Base-by-base conservation (phyloP, 2,888 invertebrate genomes). In the Cephus pygmeus region DNA sequence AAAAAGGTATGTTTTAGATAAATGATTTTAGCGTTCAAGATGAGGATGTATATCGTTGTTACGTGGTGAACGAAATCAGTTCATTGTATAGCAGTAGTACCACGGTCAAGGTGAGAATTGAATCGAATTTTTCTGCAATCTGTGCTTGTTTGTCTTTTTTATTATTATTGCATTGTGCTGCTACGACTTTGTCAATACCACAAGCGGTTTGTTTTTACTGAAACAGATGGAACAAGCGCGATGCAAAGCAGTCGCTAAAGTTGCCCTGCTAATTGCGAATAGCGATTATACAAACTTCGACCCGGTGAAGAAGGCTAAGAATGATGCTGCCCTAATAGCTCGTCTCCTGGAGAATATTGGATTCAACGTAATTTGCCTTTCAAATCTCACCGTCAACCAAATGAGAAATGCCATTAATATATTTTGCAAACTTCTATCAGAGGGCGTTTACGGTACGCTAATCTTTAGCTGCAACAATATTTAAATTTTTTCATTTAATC, bases 221-320 rank as follows among this genome's bases (percentile, higher is more conserved):
- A 36, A 35, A 74, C 30, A 89, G 89, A 77, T 86, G 36, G 83
- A 87, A 69, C 76, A 85, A 36, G 87, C 88, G 31, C 83, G 85
- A 12, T 81, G 86, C 76, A 88, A 86, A 81, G 89, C 90, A 33
- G 80, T 83, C 4, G 88, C 87, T 23, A 91, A 91, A 81, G 83
- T 90, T 78, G 91, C 91, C 77, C 84, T 91, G 31, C 80, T 91
- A 4, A 90, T 91, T 69, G 90, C 88, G 15, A 91, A 91, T 83
- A 87, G 85, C 40, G 81, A 88, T 56, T 91, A 91, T 75, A 81
- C 86, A 23, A 75, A 84, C 75, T 87, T 87, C 0, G 83, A 82
- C 35, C 79, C 82, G 73, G 82, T 91, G 40, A 73, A 76, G n/a
- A 89, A 87, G n/a, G 87, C 91, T 15, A 86, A 80, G 77, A 87